These are phyloP conservation scores for Larimichthys crocea DNA, from an alignment of 2,113 vertebrate genomes.

Conservation along the genomic window DNA sequence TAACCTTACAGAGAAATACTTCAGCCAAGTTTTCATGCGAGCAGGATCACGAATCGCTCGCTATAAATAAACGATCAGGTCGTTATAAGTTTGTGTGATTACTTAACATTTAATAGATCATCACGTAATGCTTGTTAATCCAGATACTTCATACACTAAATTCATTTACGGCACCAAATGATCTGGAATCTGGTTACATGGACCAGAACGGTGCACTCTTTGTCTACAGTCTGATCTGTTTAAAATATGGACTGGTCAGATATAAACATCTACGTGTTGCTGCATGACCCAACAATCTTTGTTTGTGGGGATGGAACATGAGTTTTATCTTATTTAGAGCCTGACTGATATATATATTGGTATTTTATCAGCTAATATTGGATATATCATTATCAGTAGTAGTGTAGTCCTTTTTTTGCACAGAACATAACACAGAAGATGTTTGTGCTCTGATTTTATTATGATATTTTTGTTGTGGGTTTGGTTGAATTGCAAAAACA, in stretches of 20 bases:
- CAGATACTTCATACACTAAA: not conserved
- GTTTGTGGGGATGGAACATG: not conserved
- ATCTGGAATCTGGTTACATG: not conserved
- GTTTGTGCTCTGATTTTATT: too few relatives aligned
- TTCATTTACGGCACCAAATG: not conserved
- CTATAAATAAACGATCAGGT: not conserved
- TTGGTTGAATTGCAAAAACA: not conserved
- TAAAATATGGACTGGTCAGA: not conserved
- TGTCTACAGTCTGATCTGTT: not conserved
- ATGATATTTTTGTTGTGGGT: not conserved
- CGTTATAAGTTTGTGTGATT: not conserved
- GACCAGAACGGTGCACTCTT: not conserved
- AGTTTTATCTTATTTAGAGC: not conserved
- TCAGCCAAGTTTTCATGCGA: not conserved
- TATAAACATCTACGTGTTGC: not conserved
- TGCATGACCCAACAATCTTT: not conserved
- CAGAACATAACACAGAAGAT: too few relatives aligned
- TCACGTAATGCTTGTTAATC: not conserved
- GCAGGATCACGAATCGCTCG: not conserved
- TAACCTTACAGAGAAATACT: not conserved
- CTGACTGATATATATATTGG: too few relatives aligned
- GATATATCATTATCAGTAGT: too few relatives aligned
- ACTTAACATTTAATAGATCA: not conserved
- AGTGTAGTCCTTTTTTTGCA: too few relatives aligned
- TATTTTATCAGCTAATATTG: too few relatives aligned